Evolutionary conservation across 2,888 invertebrate species (phyloP), one percentile per base, ranked within the genome.

Genomic region (Chymomyza fuscimana): DNA sequence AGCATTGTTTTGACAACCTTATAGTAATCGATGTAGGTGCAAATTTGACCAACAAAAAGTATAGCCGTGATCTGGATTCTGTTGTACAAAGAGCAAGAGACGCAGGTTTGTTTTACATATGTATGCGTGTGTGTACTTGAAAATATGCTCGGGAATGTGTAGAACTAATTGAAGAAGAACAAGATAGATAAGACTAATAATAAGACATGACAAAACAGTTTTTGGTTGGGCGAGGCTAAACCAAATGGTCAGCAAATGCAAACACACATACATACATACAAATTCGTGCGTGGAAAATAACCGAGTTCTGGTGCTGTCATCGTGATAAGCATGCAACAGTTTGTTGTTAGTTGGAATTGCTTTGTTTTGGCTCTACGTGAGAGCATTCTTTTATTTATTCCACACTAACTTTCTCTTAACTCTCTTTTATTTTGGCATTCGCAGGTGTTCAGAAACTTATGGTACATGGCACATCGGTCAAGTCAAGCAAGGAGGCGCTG

Each of bases 31-130:
- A 98, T 92, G 95, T 97, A 80, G 97, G 97, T 86, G 97, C 97
- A 72, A 98, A 98, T 94, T 93, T 98, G 89, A 97, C 97, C 32
- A 97, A 97, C 92, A 97, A 97, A 92, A 98, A 98, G 92, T 98
- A 96, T 92, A 95, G 95, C 91, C 94, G 97, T 92, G 98, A 98
- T 93, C 94, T 98, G 91, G 97, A 98, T 93, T 95, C 96, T 72
- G 97, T 98, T 9, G 94, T 98, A 76, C 96, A 97, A 93, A 94
- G 98, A 93, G 97, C 97, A 80, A 96, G 96, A 93, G 97, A 97
- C 93, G 95, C 97, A 92, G 97, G 97, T 96, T 93, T 89, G 86
- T 88, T 63, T 19, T 70, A 56, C 12, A 12, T 32, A 60, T n/a
- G 58, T 63, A 4, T 69, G 56, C 66, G 64, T 69, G 63, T 67